phyloP scores from a whole-genome alignment of 2,797 vertebrate species.

The Capromys pilorides region DNA sequence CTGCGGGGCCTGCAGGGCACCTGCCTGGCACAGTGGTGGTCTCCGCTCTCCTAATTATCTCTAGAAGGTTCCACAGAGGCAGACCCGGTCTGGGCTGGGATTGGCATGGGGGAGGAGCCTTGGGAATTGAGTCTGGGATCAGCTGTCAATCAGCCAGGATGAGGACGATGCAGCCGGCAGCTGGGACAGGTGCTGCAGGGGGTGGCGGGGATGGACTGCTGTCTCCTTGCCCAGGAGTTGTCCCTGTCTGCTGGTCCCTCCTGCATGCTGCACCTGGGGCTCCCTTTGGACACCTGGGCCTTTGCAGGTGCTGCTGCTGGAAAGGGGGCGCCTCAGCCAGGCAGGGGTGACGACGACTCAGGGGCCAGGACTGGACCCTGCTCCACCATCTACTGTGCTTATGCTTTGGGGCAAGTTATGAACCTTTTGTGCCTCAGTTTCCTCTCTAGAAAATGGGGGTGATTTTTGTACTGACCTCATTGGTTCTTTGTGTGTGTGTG shows the following conservation, averaged over 20 bases:
- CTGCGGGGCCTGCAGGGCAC: accelerated
- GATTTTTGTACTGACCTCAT: accelerated
- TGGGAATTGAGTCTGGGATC: not conserved
- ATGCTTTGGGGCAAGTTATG: accelerated
- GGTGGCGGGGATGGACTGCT: not conserved
- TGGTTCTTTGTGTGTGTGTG: not conserved
- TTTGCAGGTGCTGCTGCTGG: not conserved
- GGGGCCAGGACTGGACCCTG: not conserved
- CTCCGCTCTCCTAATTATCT: not conserved
- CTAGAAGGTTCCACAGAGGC: not conserved
- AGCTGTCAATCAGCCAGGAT: not conserved
- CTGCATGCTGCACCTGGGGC: accelerated
- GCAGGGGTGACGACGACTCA: not conserved
- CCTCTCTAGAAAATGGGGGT: not conserved
- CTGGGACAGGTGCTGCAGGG: accelerated
- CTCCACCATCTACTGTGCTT: accelerated
- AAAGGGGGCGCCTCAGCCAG: accelerated
- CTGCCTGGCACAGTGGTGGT: not conserved
- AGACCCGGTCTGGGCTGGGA: not conserved
- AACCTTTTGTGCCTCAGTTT: not conserved
- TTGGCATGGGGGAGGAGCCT: not conserved
- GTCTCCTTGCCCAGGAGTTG: accelerated
- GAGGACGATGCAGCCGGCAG: accelerated
- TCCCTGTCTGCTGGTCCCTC: not conserved
- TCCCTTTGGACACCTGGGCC: accelerated